Evolutionary conservation across 2,797 vertebrate species (phyloP).

Genomic region (Aythya fuligula): DNA sequence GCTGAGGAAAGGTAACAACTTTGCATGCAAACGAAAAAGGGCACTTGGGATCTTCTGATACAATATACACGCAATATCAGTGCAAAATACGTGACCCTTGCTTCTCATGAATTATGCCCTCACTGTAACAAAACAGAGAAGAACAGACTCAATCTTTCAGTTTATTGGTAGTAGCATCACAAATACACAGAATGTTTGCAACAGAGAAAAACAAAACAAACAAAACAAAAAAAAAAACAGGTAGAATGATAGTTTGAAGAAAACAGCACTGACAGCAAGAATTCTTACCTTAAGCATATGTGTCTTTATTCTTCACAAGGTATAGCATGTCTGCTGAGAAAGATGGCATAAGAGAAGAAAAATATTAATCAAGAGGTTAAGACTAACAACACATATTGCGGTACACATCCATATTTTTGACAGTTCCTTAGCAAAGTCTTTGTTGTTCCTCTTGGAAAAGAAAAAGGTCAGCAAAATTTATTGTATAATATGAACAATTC

Average conservation of each 20-base stretch:
- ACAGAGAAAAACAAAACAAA: neutral
- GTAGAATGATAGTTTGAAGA: neutral
- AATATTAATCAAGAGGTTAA: neutral
- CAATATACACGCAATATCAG: neutral
- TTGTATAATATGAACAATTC: neutral
- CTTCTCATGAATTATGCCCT: neutral
- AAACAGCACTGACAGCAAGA: neutral
- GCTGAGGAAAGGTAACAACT: conserved; percentile 16
- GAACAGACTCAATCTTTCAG: neutral
- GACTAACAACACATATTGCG: neutral
- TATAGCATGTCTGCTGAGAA: neutral
- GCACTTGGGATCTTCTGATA: conserved; percentile 12
- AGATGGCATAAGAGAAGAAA: neutral
- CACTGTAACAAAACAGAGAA: neutral
- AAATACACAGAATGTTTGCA: neutral
- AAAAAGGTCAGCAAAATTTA: neutral
- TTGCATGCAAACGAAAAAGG: conserved; percentile 8
- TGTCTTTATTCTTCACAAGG: neutral
- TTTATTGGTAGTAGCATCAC: neutral
- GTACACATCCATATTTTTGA: neutral
- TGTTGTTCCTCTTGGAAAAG: neutral
- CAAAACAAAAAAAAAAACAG: neutral
- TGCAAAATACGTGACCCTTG: neutral
- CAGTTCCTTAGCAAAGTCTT: neutral
- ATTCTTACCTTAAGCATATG: neutral